A percentile compares a stretch with the other conserved stretches of the same genome.
phyloP scores from a whole-genome alignment of 2,113 vertebrate genomes.

The Otocyon megalotis region DNA sequence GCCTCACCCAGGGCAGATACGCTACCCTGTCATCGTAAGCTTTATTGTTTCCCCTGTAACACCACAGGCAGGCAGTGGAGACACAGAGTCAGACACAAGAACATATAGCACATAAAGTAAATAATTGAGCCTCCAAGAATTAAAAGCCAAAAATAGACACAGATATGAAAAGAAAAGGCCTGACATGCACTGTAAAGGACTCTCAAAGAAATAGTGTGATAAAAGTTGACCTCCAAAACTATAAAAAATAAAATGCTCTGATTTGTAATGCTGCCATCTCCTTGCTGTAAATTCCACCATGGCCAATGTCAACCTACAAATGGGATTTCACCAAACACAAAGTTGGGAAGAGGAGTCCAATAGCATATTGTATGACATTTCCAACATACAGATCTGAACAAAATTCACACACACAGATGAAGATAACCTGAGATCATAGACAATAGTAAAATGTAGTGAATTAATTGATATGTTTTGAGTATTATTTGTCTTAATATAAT shows the following conservation, averaged over 20 bases:
- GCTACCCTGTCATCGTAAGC: not conserved
- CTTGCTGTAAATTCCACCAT: not conserved
- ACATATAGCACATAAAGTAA: not conserved
- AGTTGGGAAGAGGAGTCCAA: not conserved
- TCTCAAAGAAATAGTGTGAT: not conserved
- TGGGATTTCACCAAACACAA: not conserved
- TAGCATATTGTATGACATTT: not conserved
- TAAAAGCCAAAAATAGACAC: conserved; percentile 18
- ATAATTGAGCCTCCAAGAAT: not conserved
- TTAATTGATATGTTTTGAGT: not conserved
- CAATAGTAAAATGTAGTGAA: not conserved
- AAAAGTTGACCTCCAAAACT: not conserved
- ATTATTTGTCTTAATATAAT: not conserved
- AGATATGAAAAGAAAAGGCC: not conserved
- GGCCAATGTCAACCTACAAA: not conserved
- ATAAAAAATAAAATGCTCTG: not conserved
- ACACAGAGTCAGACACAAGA: not conserved
- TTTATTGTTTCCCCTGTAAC: not conserved
- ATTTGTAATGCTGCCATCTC: not conserved
- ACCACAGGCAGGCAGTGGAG: not conserved
- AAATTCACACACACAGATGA: not conserved
- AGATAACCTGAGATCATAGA: not conserved
- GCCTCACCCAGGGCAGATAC: not conserved
- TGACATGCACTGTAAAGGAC: accelerated
- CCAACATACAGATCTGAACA: not conserved